Percentiles rank a stretch among this genome's conserved stretches.
Conservation (phyloP, 2,888 invertebrate species). For the Trachelus tabidus region DNA sequence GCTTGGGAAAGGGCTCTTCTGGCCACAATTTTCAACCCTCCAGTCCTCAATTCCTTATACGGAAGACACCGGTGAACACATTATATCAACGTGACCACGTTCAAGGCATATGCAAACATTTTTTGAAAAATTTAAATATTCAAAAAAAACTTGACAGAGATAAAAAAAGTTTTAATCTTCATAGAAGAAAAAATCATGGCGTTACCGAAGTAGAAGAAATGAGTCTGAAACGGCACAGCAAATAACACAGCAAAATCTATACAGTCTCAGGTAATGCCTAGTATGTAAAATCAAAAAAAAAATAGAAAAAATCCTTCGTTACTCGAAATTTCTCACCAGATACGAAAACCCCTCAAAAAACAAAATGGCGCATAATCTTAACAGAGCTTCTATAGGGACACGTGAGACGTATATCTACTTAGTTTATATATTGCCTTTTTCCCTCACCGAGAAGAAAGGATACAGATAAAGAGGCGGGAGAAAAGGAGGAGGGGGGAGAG, state of each 20-base stretch:
- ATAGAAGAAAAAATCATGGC: not conserved
- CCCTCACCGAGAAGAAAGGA: not conserved
- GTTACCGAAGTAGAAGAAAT: not conserved
- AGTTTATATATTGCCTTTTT: not conserved
- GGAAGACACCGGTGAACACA: not conserved
- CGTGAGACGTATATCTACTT: not conserved
- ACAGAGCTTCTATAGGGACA: not conserved
- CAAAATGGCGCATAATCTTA: not conserved
- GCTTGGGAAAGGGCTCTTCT: not conserved
- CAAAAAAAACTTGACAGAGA: not conserved
- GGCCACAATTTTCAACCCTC: not conserved
- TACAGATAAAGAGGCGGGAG: not conserved
- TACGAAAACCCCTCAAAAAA: not conserved
- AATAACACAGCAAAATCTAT: no score
- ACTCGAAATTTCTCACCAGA: not conserved
- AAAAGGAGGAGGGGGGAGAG: not conserved
- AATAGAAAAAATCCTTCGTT: no score
- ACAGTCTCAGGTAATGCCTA: no score
- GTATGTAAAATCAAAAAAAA: not conserved
- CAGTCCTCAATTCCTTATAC: not conserved
- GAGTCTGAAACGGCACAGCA: no score
- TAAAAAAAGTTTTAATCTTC: not conserved
- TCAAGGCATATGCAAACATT: not conserved
- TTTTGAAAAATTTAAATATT: not conserved
- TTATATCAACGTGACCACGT: not conserved